A percentile compares a stretch with the other conserved stretches of the same genome.
Conservation (phyloP, 2,888 invertebrate species). For the Dolichopus griseipennis region DNA sequence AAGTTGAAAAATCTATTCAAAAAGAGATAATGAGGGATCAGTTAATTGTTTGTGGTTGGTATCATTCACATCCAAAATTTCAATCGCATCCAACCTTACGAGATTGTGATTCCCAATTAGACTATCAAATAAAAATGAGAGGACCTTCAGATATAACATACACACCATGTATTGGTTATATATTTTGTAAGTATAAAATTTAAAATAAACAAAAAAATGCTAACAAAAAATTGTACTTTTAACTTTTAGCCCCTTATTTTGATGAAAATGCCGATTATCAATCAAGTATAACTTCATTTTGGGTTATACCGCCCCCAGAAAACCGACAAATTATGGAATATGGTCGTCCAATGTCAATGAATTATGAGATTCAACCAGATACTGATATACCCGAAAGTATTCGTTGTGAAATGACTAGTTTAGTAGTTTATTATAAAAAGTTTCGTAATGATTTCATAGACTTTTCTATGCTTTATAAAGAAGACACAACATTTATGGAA, state of each 20-base stretch:
- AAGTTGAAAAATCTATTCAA: slow-evolving; percentile 74
- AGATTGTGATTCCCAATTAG: slow-evolving; percentile 87
- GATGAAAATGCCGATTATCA: slow-evolving; percentile 70
- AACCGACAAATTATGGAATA: slow-evolving; percentile 78
- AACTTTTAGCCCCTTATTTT: slow-evolving; percentile 67
- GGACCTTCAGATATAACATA: slow-evolving; percentile 86
- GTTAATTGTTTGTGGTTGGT: slow-evolving; percentile 84
- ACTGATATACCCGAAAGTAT: slow-evolving; percentile 70
- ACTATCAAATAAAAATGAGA: slow-evolving; percentile 91
- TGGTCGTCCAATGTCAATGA: slow-evolving; percentile 83
- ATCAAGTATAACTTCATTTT: slow-evolving; percentile 77
- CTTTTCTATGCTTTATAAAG: slow-evolving; percentile 46
- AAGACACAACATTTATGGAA: slow-evolving; percentile 68
- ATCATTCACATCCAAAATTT: slow-evolving; percentile 86
- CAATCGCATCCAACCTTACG: slow-evolving; percentile 78
- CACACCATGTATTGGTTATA: slow-evolving; percentile 84
- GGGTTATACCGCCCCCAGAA: slow-evolving; percentile 95
- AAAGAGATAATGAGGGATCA: slow-evolving; percentile 73
- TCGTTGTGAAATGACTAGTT: slow-evolving; percentile 75
- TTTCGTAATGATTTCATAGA: slow-evolving; percentile 55
- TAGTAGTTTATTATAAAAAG: slow-evolving; percentile 74
- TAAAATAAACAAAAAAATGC: slow-evolving; percentile 6
- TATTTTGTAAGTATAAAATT: slow-evolving; percentile 63
- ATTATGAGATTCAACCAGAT: slow-evolving; percentile 76
- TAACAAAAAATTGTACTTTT: slow-evolving; percentile 15